phyloP scores from a whole-genome alignment of 2,888 invertebrate genomes.

The Calameuta idolon region DNA sequence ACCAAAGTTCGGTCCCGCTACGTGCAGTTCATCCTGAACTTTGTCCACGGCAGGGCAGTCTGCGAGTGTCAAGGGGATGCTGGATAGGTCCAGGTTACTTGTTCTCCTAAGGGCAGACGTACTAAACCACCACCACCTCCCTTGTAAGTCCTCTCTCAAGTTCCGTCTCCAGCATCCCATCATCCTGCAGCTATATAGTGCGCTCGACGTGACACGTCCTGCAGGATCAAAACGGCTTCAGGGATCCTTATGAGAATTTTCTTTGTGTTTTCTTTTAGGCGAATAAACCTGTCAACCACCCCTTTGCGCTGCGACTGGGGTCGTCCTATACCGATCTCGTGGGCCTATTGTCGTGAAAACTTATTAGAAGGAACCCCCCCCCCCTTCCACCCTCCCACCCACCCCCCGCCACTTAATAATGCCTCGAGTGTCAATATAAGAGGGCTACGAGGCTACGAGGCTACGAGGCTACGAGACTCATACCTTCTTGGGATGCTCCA shows the following conservation, averaged over 20 bases:
- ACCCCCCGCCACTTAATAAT: conserved; percentile 32
- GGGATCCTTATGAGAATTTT: conserved; percentile 6
- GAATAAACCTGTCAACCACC: conserved; percentile 21
- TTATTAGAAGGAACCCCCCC: conserved; percentile 33
- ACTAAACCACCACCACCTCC: not conserved
- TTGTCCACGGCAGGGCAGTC: not conserved
- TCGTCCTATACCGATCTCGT: not conserved
- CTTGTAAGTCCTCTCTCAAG: not conserved
- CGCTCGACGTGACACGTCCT: not conserved
- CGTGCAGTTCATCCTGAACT: not conserved
- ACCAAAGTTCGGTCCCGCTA: not conserved
- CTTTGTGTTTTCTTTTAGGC: conserved; percentile 26
- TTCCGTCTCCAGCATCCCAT: not conserved
- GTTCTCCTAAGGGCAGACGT: not conserved
- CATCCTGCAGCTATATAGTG: not conserved
- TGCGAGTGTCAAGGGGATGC: not conserved
- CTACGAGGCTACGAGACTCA: not conserved
- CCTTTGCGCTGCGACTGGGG: not conserved
- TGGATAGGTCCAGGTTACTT: not conserved
- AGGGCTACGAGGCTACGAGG: not conserved
- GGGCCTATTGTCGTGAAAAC: conserved; percentile 31
- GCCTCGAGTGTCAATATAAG: conserved; percentile 32
- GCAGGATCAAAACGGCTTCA: not conserved
- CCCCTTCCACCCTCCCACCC: conserved; percentile 31
- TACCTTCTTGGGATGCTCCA: not conserved